These are phyloP conservation scores for Pandemis corylana DNA, from an alignment of 2,888 invertebrate genomes.

Conservation along the genomic window DNA sequence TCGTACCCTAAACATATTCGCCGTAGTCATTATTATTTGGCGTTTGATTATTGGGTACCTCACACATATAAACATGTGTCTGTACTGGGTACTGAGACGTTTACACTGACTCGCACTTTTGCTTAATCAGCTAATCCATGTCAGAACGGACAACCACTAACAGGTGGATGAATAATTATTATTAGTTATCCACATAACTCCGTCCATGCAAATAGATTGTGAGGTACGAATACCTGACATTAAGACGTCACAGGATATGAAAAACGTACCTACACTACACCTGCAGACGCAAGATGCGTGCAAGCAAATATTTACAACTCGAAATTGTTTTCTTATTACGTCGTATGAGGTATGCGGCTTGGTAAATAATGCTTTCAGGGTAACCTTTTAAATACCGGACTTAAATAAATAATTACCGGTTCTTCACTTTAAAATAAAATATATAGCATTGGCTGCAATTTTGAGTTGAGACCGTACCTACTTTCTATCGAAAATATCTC, in stretches of 20 bases:
- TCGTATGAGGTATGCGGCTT: conserved; percentile 25
- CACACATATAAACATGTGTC: too few relatives aligned
- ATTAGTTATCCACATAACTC: too few relatives aligned
- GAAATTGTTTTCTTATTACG: conserved; percentile 28
- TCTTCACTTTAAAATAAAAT: too few relatives aligned
- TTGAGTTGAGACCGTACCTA: background rate
- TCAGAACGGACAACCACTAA: too few relatives aligned
- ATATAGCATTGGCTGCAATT: conserved; percentile 1
- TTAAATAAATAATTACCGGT: background rate
- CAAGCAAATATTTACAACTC: conserved; percentile 19
- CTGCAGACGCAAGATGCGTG: conserved; percentile 12
- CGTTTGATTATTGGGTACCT: background rate
- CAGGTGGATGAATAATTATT: too few relatives aligned
- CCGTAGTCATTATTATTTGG: too few relatives aligned
- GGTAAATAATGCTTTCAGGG: conserved; percentile 22
- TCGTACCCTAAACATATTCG: background rate
- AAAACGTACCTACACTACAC: background rate
- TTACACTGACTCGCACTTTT: too few relatives aligned
- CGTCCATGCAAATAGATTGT: background rate
- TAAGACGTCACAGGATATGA: conserved; percentile 18
- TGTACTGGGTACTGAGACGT: too few relatives aligned
- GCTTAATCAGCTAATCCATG: too few relatives aligned
- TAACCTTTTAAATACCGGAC: conserved; percentile 21
- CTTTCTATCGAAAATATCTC: background rate
- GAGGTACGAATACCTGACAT: background rate